Evolutionary conservation across 2,888 invertebrate genomes (phyloP).

Genomic region (Platycheirus rosarum): DNA sequence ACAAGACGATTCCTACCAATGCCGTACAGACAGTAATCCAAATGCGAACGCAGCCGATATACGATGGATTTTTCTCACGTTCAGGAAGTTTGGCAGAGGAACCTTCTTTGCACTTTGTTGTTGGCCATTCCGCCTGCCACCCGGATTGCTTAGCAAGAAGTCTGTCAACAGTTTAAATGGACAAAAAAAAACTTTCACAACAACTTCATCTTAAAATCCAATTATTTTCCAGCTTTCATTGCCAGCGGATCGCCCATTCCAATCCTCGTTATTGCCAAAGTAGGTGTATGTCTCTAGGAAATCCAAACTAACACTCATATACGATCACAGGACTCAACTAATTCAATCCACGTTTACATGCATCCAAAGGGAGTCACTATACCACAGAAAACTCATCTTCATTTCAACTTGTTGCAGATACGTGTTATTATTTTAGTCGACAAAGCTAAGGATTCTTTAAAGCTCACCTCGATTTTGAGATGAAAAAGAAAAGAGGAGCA

Average conservation of each 20-base stretch:
- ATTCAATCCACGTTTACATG: constrained; percentile 60
- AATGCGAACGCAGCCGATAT: neutral
- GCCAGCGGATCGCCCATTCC: constrained; percentile 27
- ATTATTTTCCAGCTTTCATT: constrained; percentile 60
- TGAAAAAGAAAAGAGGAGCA: neutral
- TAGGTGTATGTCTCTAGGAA: constrained; percentile 47
- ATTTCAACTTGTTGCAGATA: constrained; percentile 24
- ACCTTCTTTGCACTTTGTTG: neutral
- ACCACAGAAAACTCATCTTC: constrained; percentile 10
- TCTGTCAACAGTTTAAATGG: neutral
- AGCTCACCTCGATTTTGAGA: constrained; percentile 9
- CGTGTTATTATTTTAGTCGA: constrained; percentile 3
- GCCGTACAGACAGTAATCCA: constrained; percentile 3
- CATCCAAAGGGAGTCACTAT: neutral
- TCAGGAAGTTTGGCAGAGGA: constrained; percentile 15
- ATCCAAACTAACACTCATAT: constrained; percentile 22
- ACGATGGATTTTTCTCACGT: constrained; percentile 17
- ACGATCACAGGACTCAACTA: constrained; percentile 34
- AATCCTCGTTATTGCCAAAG: constrained; percentile 19
- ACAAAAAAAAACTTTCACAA: constrained; percentile 53
- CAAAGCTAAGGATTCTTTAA: constrained; percentile 10
- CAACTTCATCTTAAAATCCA: constrained; percentile 63
- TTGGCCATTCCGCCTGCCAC: neutral
- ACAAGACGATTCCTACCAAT: neutral
- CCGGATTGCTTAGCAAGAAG: neutral